These are phyloP conservation scores for Protonibea diacanthus DNA, from an alignment of 2,797 vertebrate genomes.

Conservation along the genomic window DNA sequence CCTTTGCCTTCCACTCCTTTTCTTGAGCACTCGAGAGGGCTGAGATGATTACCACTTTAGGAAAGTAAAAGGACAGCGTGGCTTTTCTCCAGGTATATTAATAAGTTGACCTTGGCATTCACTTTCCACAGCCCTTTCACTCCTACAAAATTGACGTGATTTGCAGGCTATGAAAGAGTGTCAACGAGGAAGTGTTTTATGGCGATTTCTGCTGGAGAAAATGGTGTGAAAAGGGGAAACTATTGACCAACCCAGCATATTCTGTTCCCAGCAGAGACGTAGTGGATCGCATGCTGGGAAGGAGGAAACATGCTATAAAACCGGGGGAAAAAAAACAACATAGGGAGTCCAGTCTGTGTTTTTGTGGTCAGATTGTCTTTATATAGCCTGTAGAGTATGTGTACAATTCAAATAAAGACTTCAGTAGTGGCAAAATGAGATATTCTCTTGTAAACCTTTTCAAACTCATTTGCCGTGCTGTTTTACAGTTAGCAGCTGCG, in stretches of 20 bases:
- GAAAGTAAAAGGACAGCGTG: conserved; percentile 44
- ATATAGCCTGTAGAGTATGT: not conserved
- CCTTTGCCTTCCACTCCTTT: conserved; percentile 52
- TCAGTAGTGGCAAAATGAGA: not conserved
- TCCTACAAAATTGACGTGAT: conserved; percentile 27
- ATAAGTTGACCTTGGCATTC: conserved; percentile 53
- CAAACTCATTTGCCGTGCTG: not conserved
- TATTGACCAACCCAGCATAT: conserved; percentile 17
- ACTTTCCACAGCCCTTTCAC: conserved; percentile 37
- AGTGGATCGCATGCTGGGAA: conserved; percentile 29
- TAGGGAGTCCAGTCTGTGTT: not conserved
- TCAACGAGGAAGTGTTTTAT: conserved; percentile 57
- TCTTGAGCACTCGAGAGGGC: conserved; percentile 41
- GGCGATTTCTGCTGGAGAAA: conserved; percentile 39
- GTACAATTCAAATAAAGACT: not conserved
- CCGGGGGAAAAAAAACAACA: not conserved
- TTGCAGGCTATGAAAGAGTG: conserved; percentile 35
- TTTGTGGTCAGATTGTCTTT: conserved; percentile 11
- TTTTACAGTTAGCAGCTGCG: not conserved
- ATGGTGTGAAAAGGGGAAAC: conserved; percentile 21
- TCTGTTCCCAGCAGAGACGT: conserved; percentile 9
- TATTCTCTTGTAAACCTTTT: not conserved
- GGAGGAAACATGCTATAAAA: conserved; percentile 14
- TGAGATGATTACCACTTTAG: conserved; percentile 67
- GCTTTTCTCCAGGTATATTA: conserved; percentile 58